Evolutionary conservation across 2,113 vertebrate species (phyloP), one percentile per base, ranked within the genome.

Genomic region (Calyptommatus sinebrachiatus): DNA sequence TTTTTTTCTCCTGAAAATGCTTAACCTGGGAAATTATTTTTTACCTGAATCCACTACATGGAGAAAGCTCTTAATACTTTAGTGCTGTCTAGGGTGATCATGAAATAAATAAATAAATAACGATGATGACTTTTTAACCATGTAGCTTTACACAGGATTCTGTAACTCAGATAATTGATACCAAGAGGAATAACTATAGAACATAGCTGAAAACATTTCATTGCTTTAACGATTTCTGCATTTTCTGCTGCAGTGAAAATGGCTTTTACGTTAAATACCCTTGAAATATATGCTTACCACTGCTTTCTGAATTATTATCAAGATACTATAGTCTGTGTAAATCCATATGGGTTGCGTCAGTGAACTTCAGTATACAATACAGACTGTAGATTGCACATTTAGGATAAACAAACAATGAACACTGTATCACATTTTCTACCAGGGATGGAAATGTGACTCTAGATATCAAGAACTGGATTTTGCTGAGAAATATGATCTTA

Each of bases 121-220:
- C 28, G n/a, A 71, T 35, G 61, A 71, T 35, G 31, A 62, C 35
- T 62, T 28, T 62, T 22, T 79, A 61, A 61, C 61, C 57, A 71
- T 61, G 68, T 60, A 63, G 9, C 57, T 73, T 73, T 31, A 73
- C 9, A 73, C 24, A 16, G 63, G 22, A 46, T 79, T 11, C 26
- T 71, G 60, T 29, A 63, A 53, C 76, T 53, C n/a, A 60, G 41
- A 71, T 46, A 79, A 79, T 71, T 62, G 68, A 71, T 71, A 46
- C 35, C 77, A 79, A 62, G 57, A 71, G 57, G 68, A 61, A 71
- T 48, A 62, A 73, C 71, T 73, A 57, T 3, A 73, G 50, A 73
- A 73, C 50, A 57, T 29, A 45, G 8, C 24, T 69, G 46, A 41
- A 26, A 62, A 48, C 20, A 31, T 79, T 71, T 41, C 57, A 62